Conservation (phyloP, 2,888 invertebrate genomes). For the Sympetrum striolatum region DNA sequence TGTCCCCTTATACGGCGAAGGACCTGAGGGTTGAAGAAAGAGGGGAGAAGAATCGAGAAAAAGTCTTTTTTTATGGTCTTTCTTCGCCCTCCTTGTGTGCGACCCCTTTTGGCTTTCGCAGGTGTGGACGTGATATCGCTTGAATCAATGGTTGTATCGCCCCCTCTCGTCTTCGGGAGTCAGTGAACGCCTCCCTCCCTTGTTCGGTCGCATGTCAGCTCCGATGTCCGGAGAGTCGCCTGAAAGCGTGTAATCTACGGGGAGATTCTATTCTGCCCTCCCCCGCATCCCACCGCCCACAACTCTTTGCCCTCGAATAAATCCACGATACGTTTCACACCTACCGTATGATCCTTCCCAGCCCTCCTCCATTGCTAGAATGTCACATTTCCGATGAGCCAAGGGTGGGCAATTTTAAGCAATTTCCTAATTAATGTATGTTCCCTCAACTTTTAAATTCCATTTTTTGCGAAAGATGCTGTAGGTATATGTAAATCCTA, state of each 20-base stretch:
- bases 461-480: too few species aligned
- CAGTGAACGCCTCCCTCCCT: not conserved
- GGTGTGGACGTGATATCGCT: not conserved
- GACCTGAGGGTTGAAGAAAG: not conserved
- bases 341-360: not conserved
- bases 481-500: too few species aligned
- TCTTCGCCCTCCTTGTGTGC: not conserved
- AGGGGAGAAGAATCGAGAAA: not conserved
- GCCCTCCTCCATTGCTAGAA: not conserved
- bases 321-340: not conserved
- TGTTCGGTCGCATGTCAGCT: not conserved
- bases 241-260: not conserved
- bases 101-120: not conserved
- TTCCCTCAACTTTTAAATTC: too few species aligned
- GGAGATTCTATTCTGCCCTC: not conserved
- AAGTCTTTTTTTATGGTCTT: not conserved
- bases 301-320: not conserved
- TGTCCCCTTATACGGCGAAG: not conserved
- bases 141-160: conserved; percentile 2
- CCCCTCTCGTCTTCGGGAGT: not conserved
- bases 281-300: not conserved
- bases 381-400: not conserved
- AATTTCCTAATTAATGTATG: too few species aligned
- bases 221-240: not conserved
- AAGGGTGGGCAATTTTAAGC: too few species aligned